phyloP scores from a whole-genome alignment of 2,888 invertebrate genomes.

The Hipparchia semele region DNA sequence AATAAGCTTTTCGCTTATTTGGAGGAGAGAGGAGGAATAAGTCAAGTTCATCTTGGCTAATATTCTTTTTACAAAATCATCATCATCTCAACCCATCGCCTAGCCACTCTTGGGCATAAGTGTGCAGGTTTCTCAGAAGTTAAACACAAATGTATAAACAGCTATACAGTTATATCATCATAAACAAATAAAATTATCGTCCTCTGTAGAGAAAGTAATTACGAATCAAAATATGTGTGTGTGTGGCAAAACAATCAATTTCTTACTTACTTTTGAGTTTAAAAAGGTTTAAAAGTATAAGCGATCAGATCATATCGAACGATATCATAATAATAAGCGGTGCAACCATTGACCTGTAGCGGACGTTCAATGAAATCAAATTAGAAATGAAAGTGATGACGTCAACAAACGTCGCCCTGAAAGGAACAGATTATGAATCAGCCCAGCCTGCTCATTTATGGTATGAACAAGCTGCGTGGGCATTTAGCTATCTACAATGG shows the following conservation, averaged over 20 bases:
- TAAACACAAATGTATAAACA: background rate
- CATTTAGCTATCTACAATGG: slow-evolving; percentile 41
- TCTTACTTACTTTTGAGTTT: background rate
- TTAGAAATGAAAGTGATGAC: slow-evolving; percentile 53
- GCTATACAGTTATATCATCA: background rate
- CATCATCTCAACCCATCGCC: no score
- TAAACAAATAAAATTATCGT: background rate
- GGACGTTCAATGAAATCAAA: slow-evolving; percentile 38
- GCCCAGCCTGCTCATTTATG: slow-evolving; percentile 31
- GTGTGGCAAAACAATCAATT: background rate
- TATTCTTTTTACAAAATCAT: no score
- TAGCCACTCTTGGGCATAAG: no score
- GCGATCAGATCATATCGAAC: background rate
- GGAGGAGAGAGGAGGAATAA: no score
- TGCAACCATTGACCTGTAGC: slow-evolving; percentile 22
- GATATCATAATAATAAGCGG: background rate
- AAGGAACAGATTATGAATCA: slow-evolving; percentile 51
- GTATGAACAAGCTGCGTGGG: slow-evolving; percentile 46
- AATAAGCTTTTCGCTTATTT: no score
- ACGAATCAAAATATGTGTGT: background rate
- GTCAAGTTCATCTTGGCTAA: no score
- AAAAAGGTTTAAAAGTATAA: background rate
- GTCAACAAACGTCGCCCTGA: slow-evolving; percentile 46
- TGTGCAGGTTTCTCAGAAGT: no score
- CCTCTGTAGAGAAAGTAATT: background rate